Evolutionary conservation across 2,888 invertebrate species (phyloP), one percentile per base, ranked within the genome.

Genomic region (Ophion obscuratus): DNA sequence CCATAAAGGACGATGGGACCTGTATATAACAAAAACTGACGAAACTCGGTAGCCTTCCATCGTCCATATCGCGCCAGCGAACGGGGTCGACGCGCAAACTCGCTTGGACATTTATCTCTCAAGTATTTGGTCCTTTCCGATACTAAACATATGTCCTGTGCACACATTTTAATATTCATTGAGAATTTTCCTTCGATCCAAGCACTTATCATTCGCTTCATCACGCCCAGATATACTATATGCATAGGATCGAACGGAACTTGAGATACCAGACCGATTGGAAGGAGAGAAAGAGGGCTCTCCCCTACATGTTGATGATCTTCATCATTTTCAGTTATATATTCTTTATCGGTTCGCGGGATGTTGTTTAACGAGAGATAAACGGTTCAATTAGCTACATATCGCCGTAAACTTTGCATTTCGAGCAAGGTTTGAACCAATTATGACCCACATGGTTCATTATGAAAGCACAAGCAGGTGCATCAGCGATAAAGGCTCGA

Each of bases 231-330:
- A 47, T 53, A 79, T 6, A 79, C 36, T 1, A 79, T 17, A 40
- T 83, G 83, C 83, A 79, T 83, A 44, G 14, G 14, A 3, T 75
- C 83, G 47, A 79, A 83, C 14, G 79, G 74, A 24, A 83, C 79
- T 68, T 74, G 83, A 27, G 67, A 24, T 9, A 74, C 70, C 6
- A 53, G 17, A 68, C 40, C 68, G 2, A 83, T 83, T 14, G 44
- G 47, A 31, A 74, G 59, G 40, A 57, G 31, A 53, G 67, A 36
- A 47, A 79, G 59, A 24, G 79, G 79, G 61, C 74, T 74, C 11
- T 47, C 62, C 2, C 20, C 59, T 1, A 9, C 24, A n/a, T 75
- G 44, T 20, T 79, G 80, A 47, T 84, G 80, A 47, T 84, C 36
- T 14, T 67, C 31, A 27, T 84, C 75, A n/a, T 20, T 36, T 40